Conservation (phyloP, 2,113 vertebrate species). For the Gobius niger region DNA sequence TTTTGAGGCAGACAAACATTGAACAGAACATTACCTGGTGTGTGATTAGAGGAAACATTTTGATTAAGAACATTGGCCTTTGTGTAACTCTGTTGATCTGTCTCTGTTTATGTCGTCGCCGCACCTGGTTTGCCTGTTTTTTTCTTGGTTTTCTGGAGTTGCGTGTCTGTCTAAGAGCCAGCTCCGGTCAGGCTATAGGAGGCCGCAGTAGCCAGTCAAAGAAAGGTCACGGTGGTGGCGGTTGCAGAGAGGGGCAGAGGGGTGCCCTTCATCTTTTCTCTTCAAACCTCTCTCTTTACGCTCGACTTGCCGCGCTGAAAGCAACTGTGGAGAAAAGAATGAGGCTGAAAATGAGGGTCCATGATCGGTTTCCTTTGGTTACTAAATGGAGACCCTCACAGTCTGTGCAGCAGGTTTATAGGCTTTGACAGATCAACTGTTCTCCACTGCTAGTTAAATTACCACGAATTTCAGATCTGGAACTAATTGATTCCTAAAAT, state of each 20-base stretch:
- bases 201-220: conserved; percentile 57
- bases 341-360: not conserved
- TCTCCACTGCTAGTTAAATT: not conserved
- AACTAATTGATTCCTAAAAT: too few species aligned
- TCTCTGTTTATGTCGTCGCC: not conserved
- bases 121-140: not conserved
- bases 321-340: conserved; percentile 12
- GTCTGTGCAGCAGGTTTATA: not conserved
- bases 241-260: conserved; percentile 43
- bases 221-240: conserved; percentile 70
- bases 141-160: conserved; percentile 3
- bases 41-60: conserved; percentile 51
- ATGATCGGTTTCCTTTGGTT: not conserved
- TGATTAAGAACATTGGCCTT: conserved; percentile 54
- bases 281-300: conserved; percentile 61
- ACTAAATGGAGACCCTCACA: not conserved
- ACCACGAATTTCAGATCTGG: not conserved
- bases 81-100: conserved; percentile 19
- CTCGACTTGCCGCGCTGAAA: conserved; percentile 37
- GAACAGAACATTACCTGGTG: conserved; percentile 65
- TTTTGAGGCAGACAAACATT: conserved; percentile 60
- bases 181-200: conserved; percentile 48
- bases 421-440: not conserved
- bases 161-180: conserved; percentile 40
- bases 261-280: conserved; percentile 67